Evolutionary conservation across 2,113 vertebrate genomes (phyloP), one percentile per base, ranked within the genome.

Genomic region (Eubucco bourcierii): DNA sequence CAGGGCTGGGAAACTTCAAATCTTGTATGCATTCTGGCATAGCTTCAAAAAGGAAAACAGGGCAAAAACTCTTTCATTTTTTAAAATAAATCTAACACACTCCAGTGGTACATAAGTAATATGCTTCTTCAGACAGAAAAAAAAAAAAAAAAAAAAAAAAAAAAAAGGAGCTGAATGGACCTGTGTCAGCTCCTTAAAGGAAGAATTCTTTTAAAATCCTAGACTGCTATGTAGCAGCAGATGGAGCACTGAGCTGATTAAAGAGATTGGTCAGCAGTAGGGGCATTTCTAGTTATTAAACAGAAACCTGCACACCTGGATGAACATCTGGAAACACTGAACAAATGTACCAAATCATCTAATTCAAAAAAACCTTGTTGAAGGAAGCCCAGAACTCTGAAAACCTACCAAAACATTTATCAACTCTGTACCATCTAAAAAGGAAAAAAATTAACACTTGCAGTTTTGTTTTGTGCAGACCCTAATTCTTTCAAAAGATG

Each of bases 131-230:
- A 80, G 61, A n/a, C 15, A 88, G 64, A 63, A 88, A 91, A 80
- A 93, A 82, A 66, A 80, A 93, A 82, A 66, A 80, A 93, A 82
- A 66, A 80, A 93, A 82, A 66, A 80, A 93, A 82, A 66, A n/a
- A n/a, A n/a, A 80, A 93, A 82, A 66, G 13, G 15, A 61, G 34
- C 37, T 88, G 44, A 89, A 52, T 52, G 50, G 50, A 80, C 71
- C 16, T 70, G 41, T 12, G 31, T 89, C 29, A 82, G 21, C 27
- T 44, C 10, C 21, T 72, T 84, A 60, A 82, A 56, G 41, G 67
- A 7, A 68, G 44, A 64, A 31, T 53, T 34, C 6, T 90, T 88
- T 75, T 75, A 90, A 82, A 81, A 84, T 73, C 39, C 29, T 34
- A 19, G 34, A 29, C 28, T 39, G 27, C 19, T 37, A 6, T 6